Conservation (phyloP, 2,113 vertebrate species). For the Sula dactylatra region DNA sequence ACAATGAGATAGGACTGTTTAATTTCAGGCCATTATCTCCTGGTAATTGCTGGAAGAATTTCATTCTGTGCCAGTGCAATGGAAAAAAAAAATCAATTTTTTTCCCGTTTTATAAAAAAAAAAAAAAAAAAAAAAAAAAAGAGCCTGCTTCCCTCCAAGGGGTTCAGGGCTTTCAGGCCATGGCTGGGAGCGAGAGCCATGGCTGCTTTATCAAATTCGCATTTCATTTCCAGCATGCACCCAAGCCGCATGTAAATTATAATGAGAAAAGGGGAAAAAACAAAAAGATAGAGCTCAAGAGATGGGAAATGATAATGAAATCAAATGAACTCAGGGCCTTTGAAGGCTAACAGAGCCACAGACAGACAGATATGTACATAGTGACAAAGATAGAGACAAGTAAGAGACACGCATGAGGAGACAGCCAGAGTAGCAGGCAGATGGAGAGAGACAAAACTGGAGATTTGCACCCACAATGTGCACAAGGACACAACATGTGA, state of each 20-base stretch:
- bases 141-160: conserved; percentile 35
- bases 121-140: background rate
- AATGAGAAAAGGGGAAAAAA: conserved; percentile 65
- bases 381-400: background rate
- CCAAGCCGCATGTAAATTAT: conserved; percentile 48
- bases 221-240: conserved; percentile 59
- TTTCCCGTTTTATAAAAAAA: background rate
- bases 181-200: background rate
- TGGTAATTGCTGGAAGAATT: conserved; percentile 71
- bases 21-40: conserved; percentile 71
- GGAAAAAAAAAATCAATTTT: conserved; percentile 13
- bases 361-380: conserved; percentile 13
- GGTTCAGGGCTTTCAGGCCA: conserved; percentile 53
- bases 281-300: conserved; percentile 53
- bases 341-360: conserved; percentile 22
- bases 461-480: background rate
- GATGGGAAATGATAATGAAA: conserved; percentile 60
- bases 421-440: background rate
- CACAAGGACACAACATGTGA: background rate
- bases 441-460: background rate
- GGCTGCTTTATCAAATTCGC: conserved; percentile 56
- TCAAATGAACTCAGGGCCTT: conserved; percentile 51
- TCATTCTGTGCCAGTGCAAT: conserved; percentile 45
- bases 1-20: conserved; percentile 67
- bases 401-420: background rate